A percentile compares a stretch with the other conserved stretches of the same genome.
Conservation (phyloP, 92 coral and sea anemone genomes). For the Isaurus tuberculatus region DNA sequence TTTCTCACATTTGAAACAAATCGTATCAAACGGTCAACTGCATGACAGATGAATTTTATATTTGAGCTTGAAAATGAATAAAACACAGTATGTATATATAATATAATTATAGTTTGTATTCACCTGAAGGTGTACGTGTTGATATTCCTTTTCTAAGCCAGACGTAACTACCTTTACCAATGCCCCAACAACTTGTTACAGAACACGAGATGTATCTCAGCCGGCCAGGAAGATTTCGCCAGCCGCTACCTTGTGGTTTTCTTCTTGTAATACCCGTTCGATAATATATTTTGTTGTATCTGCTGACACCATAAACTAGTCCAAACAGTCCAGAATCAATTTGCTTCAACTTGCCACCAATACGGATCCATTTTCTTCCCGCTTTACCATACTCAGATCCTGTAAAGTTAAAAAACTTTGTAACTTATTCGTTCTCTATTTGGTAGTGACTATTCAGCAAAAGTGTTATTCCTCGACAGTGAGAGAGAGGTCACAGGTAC, state of each 20-base stretch:
- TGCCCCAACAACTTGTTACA: slow-evolving; percentile 30
- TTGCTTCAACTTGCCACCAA: slow-evolving; percentile 27
- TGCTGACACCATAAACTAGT: slow-evolving; percentile 11
- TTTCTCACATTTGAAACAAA: no score
- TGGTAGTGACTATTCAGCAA: background rate
- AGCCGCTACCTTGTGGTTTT: slow-evolving; percentile 25
- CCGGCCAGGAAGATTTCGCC: slow-evolving; percentile 36
- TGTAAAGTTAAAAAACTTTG: background rate
- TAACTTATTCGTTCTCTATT: no score
- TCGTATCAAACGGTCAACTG: no score
- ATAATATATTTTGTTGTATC: slow-evolving; percentile 10
- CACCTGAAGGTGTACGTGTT: background rate
- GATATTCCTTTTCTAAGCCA: background rate
- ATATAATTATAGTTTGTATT: no score
- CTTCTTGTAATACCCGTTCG: slow-evolving; percentile 33
- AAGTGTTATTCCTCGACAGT: background rate
- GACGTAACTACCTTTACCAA: background rate
- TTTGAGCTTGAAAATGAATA: no score
- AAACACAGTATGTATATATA: no score
- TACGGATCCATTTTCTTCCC: slow-evolving; percentile 2
- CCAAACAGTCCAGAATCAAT: slow-evolving; percentile 37
- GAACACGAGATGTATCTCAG: slow-evolving; percentile 33
- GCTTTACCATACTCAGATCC: slow-evolving; percentile 23
- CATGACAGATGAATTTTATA: no score
- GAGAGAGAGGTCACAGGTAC: no score